Base-by-base conservation (phyloP, 2,888 invertebrate genomes). In the Notodonta dromedarius region DNA sequence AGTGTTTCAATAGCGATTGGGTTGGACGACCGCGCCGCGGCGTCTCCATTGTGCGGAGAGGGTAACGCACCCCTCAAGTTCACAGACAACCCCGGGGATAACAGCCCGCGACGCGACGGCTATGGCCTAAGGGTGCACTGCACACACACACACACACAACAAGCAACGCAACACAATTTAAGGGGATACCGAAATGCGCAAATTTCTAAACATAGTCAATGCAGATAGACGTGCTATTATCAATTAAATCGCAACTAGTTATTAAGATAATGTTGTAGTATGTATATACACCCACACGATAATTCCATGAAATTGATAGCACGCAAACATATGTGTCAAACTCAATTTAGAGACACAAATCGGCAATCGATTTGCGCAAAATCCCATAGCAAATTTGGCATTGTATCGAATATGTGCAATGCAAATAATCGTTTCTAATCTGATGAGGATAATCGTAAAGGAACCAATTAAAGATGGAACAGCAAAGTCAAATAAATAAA, bases 61-160 rank as follows among this genome's bases (percentile, higher is more conserved):
- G 93, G 91, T 93, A 90, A 86, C 86, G 89, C 91, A 90, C 92
- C 93, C 93, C 85, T 89, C 91, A 89, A 91, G 90, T 89, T 90
- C 89, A 89, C 85, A 89, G 87, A 79, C 85, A 84, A 79, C 82
- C 84, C 84, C 80, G 81, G 88, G 88, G 87, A 86, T 70, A 71
- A 74, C 53, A 61, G 79, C 84, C 77, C 78, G 76, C 78, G 81
- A 79, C 78, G 79, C 74, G 71, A 70, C 66, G 75, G 74, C 80
- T 72, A 69, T 74, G 76, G 66, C 65, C 70, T 65, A 69, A 76
- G 79, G 79, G 79, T 74, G 71, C 70, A 82, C 57, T 71, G 75
- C 71, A 73, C 75, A 81, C 82, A 81, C 74, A 78, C 73, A 78
- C 72, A 79, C 24, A 24, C 24, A 24, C 24, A 24, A 24, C 24